These are phyloP conservation scores for Danaus chrysippus DNA, from an alignment of 2,888 invertebrate species.

Conservation along the genomic window DNA sequence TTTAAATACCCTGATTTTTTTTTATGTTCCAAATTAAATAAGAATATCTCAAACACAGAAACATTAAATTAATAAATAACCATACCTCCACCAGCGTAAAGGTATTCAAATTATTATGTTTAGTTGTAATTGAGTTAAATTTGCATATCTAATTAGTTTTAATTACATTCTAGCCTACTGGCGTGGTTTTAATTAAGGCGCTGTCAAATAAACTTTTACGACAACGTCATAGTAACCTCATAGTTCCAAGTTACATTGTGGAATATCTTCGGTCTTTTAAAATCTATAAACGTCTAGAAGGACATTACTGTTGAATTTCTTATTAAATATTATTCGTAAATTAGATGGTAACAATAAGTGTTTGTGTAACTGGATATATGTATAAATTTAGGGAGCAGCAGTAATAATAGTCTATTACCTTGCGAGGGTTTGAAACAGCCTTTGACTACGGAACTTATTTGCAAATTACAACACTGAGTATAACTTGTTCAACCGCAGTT, in stretches of 20 bases:
- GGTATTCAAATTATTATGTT: constrained; percentile 29
- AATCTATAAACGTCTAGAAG: neutral
- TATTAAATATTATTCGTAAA: too few species aligned
- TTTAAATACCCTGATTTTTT: neutral
- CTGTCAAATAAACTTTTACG: constrained; percentile 34
- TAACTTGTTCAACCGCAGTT: constrained; percentile 22
- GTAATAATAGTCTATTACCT: constrained; percentile 1
- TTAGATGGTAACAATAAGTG: too few species aligned
- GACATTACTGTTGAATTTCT: too few species aligned
- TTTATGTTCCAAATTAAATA: neutral
- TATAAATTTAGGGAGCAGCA: neutral
- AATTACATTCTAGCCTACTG: constrained; percentile 35
- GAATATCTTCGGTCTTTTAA: neutral
- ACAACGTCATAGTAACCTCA: constrained; percentile 29
- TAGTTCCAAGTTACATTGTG: constrained; percentile 22
- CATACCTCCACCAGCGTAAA: constrained; percentile 14
- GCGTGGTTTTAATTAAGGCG: constrained; percentile 34
- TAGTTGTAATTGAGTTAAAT: constrained; percentile 26
- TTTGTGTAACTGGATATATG: too few species aligned
- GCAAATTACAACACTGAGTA: constrained; percentile 33
- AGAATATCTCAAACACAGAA: neutral
- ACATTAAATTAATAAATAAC: constrained; percentile 10
- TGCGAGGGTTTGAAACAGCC: neutral
- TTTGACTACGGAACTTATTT: constrained; percentile 34
- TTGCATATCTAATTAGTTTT: constrained; percentile 36